Evolutionary conservation across 2,888 invertebrate species (phyloP).

Genomic region (Phasia obesa): DNA sequence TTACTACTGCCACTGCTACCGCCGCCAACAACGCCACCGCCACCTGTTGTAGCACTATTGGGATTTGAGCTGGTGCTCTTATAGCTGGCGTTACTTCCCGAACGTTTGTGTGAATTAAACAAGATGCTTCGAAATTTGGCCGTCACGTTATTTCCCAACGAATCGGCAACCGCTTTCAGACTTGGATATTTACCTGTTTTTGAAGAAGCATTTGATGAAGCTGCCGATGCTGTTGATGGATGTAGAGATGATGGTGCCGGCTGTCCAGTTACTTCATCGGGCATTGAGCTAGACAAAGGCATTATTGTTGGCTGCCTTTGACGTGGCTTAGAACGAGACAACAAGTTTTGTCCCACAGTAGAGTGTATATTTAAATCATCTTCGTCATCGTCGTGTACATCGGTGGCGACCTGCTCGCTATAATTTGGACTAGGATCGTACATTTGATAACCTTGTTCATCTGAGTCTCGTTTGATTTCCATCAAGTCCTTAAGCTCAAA

Average conservation of each 20-base stretch:
- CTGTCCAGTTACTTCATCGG: slow-evolving; percentile 75
- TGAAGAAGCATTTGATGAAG: slow-evolving; percentile 79
- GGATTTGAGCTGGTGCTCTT: slow-evolving; percentile 78
- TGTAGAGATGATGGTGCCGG: slow-evolving; percentile 74
- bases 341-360: slow-evolving; percentile 77
- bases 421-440: slow-evolving; percentile 80
- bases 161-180: slow-evolving; percentile 77
- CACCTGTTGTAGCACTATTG: slow-evolving; percentile 57
- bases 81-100: slow-evolving; percentile 78
- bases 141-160: slow-evolving; percentile 73
- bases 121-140: slow-evolving; percentile 76
- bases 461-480: slow-evolving; percentile 62
- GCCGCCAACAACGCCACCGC: slow-evolving; percentile 2
- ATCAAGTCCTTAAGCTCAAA: slow-evolving; percentile 67
- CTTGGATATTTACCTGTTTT: slow-evolving; percentile 75
- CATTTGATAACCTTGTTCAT: slow-evolving; percentile 77
- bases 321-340: slow-evolving; percentile 72
- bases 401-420: slow-evolving; percentile 73
- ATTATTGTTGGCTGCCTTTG: slow-evolving; percentile 73
- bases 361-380: slow-evolving; percentile 71
- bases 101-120: slow-evolving; percentile 78
- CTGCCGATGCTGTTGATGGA: slow-evolving; percentile 78
- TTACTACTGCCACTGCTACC: slow-evolving; percentile 74
- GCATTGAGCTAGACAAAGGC: slow-evolving; percentile 79
- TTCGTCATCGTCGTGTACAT: slow-evolving; percentile 71